Base-by-base conservation (phyloP, 2,113 vertebrate species). In the Chamaea fasciata region DNA sequence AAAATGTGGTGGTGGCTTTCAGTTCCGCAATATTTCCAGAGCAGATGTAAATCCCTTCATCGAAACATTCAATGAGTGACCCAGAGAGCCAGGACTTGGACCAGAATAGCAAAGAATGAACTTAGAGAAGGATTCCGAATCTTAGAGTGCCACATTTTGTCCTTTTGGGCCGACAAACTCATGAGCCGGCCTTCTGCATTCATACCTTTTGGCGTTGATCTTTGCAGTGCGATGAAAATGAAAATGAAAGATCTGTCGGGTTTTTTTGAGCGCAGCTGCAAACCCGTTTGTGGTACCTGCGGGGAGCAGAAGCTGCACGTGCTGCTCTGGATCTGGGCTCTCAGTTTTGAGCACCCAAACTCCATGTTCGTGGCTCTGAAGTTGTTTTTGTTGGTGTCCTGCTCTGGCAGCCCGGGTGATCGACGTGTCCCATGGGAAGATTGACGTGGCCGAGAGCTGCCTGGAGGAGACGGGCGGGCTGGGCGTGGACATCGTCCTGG, bases 401-500 rank as follows among this genome's bases (percentile, higher is more conserved):
- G 69, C 90, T 42, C 93, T 62, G 93, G 74, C 50, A 99, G 99
- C 98, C 87, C 98, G 98, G 53, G 98, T 99, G 73, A 98, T 99
- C 49, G 98, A 99, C 14, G 89, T 98, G 30, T 98, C 97, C 55
- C 98, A 97, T 21, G 92, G 97, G 23, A 98, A 98, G 68, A 95
- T 96, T 7, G 98, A 98, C 22, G 93, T 99, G 84, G 98, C 99
- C 62, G 98, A 99, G 27, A 98, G 97, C 49, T 99, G 99, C 79
- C 89, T 99, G 96, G 99, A 99, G 97, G 99, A 99, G 97, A 99
- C 99, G 0, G 99, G 99, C 28, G 99, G 99, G 83, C 98, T 99
- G 50, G 99, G 99, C 70, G 98, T 99, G 75, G 99, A 99, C 83
- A 98, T 99, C 31, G 97, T 99, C 17, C 84, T 99, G 30, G 99